Percentiles rank a stretch among this genome's conserved stretches.
Evolutionary conservation across 1,140 invertebrate species (phyloP).

Genomic region (Drosophila cardini): DNA sequence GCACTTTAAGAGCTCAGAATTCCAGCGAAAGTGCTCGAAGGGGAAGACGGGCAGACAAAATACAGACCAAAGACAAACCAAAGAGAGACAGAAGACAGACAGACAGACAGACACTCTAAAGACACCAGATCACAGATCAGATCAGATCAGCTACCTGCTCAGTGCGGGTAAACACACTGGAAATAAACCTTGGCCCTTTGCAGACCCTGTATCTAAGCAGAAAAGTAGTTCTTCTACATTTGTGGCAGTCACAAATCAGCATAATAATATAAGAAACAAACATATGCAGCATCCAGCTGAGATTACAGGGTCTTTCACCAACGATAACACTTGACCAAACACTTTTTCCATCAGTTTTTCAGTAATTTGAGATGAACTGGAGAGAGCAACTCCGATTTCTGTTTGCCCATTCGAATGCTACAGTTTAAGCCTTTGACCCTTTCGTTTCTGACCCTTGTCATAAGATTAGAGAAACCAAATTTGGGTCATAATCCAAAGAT

Average conservation of each 20-base stretch:
- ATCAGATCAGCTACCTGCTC: constrained; percentile 28
- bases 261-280: no score
- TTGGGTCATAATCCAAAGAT: neutral
- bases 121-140: neutral
- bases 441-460: constrained; percentile 15
- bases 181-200: constrained; percentile 7
- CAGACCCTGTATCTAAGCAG: no score
- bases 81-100: neutral
- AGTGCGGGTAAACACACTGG: neutral
- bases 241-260: no score
- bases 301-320: no score
- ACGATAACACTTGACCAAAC: no score
- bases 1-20: constrained; percentile 39
- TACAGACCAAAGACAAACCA: no score
- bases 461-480: neutral
- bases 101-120: neutral
- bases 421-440: constrained; percentile 72
- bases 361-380: neutral
- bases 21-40: neutral
- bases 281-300: no score
- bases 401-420: constrained; percentile 68
- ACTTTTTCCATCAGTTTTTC: neutral
- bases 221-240: no score
- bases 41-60: neutral
- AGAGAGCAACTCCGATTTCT: constrained; percentile 21